Conservation (phyloP, 2,797 vertebrate species). For the Takifugu rubripes region DNA sequence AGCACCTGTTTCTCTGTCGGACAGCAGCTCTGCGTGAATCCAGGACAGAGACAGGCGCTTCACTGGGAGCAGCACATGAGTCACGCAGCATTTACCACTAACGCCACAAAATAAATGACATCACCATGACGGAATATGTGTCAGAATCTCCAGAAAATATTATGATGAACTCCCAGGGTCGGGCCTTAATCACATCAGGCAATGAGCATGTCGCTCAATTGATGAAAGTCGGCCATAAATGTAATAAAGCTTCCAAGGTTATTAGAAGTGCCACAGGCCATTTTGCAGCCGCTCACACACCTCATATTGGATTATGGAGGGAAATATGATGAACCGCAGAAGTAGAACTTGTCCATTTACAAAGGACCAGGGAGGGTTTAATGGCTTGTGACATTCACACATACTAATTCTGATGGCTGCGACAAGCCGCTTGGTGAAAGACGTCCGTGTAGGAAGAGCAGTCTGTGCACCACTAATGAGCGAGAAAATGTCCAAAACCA, state of each 20-base stretch:
- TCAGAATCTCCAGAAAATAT: conserved; percentile 28
- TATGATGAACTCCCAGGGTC: conserved; percentile 26
- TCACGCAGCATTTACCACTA: conserved; percentile 3
- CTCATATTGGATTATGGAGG: conserved; percentile 63
- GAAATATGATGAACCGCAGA: conserved; percentile 60
- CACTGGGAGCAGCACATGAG: conserved; percentile 8
- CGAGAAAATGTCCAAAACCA: no score
- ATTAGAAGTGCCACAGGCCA: conserved; percentile 68
- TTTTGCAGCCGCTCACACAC: conserved; percentile 58
- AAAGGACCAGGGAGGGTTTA: conserved; percentile 51
- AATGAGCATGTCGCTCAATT: conserved; percentile 55
- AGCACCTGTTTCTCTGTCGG: conserved; percentile 20
- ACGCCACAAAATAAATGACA: conserved; percentile 8
- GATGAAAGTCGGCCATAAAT: conserved; percentile 69
- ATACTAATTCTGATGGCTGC: conserved; percentile 44
- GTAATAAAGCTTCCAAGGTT: conserved; percentile 67
- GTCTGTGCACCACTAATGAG: no score
- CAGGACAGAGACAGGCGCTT: not conserved
- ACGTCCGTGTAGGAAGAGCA: conserved; percentile 1
- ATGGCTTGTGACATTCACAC: conserved; percentile 60
- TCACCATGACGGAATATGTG: conserved; percentile 19
- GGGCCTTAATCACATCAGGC: conserved; percentile 59
- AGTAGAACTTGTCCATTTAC: conserved; percentile 51
- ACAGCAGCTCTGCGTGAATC: conserved; percentile 7
- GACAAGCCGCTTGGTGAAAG: conserved; percentile 25